Base-by-base conservation (phyloP, 1,140 invertebrate species). In the Anastatus disparis region DNA sequence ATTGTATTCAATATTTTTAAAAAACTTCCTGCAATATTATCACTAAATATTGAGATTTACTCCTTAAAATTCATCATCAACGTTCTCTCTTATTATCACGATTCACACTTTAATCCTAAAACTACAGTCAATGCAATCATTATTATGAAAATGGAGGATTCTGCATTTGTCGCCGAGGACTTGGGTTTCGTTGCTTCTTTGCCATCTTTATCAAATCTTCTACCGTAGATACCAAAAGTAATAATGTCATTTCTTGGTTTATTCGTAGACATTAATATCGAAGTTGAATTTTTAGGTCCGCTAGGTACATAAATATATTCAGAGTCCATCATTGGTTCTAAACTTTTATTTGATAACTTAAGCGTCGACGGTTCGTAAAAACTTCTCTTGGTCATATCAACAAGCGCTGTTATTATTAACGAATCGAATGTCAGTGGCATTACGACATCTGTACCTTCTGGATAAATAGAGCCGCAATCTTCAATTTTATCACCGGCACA, bases 341-440 rank as follows among this genome's bases (percentile, higher is more conserved):
- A 20, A 1, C 13, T 10, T 9, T 13, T 20, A 9, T 12, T 13
- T n/a, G n/a, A n/a, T n/a, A n/a, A n/a, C 12, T 4, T 35, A 20
- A 53, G 1, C n/a, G 56, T 61, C 15, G 44, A 26, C 6, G 66
- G 66, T n/a, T 10, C 13, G 35, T 61, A 69, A 13, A 69, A 61
- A 2, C 3, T 27, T 2, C 26, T 13, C 1, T 9, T 17, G 2
- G 0, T 20, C 3, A 50, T 15, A 29, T 69, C 27, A 1, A 44
- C 66, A 2, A 44, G 42, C 0, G 56, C 29, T 9, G 66, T 61
- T 2, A 69, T 46, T 17, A 61, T 61, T n/a, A 69, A 24, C 31
- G 58, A 50, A 1, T 52, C 22, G 15, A 69, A 46, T 2, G 0
- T 52, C 24, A 26, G 40, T 3, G 66, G 44, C 1, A 3, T 12